Evolutionary conservation across 2,797 vertebrate genomes (phyloP), one percentile per base, ranked within the genome.

Genomic region (Pyrrhura leucotis): DNA sequence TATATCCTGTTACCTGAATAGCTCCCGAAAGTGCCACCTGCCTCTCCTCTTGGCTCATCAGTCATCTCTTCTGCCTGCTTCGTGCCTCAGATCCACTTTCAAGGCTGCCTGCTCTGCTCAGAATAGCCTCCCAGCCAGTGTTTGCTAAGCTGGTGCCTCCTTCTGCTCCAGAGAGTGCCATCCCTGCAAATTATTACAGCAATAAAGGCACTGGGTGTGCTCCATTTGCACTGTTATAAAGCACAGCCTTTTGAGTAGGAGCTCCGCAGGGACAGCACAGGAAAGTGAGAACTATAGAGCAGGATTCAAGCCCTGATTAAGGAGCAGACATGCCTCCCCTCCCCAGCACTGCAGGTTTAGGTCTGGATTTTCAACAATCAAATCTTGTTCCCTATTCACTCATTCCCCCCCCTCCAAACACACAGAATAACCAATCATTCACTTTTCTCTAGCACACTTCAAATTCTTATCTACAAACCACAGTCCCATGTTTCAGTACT

Each of bases 201-300:
- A 95, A 94, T 95, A 96, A 93, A 95, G 93, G 22, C 91, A n/a
- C 94, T 88, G 90, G 91, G 95, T 96, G 93, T 84, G 96, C 94
- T 83, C 51, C 93, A 71, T 95, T 94, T 93, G 93, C 93, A 71
- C 84, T 62, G 83, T 54, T 90, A 63, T 51, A 93, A 95, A 95
- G 95, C 92, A 87, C 66, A 93, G 93, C 90, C 86, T 84, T 89
- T 69, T 8, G 50, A 90, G 91, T 20, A 54, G 77, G 75, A 89
- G 35, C 94, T 91, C 95, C 71, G 3, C 3, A 68, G 94, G 95
- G 92, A 96, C 90, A 5, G 93, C 28, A 18, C 47, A 7, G 90
- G 81, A 62, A 96, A 88, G 94, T 84, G 93, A 95, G 93, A 94
- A 88, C 85, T 85, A 4, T 63, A 90, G 88, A 69, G 94, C 63